phyloP scores from a whole-genome alignment of 1,140 invertebrate genomes.

The Brachionus angularis region DNA sequence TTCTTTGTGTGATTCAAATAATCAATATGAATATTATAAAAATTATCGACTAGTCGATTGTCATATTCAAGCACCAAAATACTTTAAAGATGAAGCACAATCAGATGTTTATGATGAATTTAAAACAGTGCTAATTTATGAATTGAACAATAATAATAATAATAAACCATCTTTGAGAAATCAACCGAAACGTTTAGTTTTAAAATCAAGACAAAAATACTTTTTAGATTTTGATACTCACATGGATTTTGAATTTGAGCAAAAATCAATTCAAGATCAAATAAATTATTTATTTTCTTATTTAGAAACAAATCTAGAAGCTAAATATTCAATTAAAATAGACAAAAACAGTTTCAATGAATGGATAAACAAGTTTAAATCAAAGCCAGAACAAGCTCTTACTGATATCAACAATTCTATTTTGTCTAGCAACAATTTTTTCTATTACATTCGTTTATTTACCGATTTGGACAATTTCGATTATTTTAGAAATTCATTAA shows the following conservation, averaged over 20 bases:
- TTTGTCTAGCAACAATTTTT: not conserved
- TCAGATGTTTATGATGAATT: not conserved
- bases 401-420: not conserved
- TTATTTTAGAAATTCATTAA: not conserved
- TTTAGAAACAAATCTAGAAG: constrained; percentile 7
- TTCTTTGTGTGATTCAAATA: not conserved
- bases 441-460: constrained; percentile 21
- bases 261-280: constrained; percentile 19
- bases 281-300: not conserved
- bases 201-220: constrained; percentile 34
- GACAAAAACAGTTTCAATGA: not conserved
- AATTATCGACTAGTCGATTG: constrained; percentile 16
- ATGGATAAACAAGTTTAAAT: not conserved
- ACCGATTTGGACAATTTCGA: constrained; percentile 13
- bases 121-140: constrained; percentile 25
- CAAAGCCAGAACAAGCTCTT: not conserved
- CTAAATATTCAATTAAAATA: not conserved
- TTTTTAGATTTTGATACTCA: constrained; percentile 33
- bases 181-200: not conserved
- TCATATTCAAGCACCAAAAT: not conserved
- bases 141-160: not conserved
- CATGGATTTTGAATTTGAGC: constrained; percentile 1
- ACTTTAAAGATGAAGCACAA: not conserved
- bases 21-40: not conserved
- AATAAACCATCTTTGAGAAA: not conserved